Conservation (phyloP, 2,113 vertebrate species). For the Polyodon spathula region DNA sequence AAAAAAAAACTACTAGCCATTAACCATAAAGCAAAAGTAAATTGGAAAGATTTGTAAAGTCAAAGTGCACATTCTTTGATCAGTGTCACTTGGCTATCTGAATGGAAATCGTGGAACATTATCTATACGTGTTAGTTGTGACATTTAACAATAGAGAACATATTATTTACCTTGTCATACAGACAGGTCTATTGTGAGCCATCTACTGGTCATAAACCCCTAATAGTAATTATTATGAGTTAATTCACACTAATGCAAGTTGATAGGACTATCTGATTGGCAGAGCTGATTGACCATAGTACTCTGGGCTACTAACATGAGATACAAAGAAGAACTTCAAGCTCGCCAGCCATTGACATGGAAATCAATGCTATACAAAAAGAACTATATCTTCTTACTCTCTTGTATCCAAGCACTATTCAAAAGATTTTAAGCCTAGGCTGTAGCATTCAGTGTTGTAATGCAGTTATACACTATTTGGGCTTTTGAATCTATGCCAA, state of each 20-base stretch:
- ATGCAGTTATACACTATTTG: no score
- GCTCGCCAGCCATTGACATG: constrained; percentile 42
- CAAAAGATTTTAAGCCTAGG: neutral
- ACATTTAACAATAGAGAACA: constrained; percentile 47
- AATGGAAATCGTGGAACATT: constrained; percentile 39
- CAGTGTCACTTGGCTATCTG: no score
- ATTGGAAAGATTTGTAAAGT: no score
- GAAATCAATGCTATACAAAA: constrained; percentile 40
- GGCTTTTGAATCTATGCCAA: no score
- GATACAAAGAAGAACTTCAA: constrained; percentile 32
- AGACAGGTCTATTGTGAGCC: constrained; percentile 47
- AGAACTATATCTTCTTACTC: constrained; percentile 42
- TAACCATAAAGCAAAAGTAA: no score
- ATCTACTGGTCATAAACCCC: constrained; percentile 34
- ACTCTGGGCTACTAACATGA: constrained; percentile 45
- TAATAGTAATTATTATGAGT: constrained; percentile 39
- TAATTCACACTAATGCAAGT: constrained; percentile 33
- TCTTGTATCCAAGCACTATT: constrained; percentile 4
- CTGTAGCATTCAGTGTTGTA: no score
- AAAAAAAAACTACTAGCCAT: no score
- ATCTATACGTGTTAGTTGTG: constrained; percentile 32
- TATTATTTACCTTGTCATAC: constrained; percentile 52
- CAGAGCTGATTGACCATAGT: constrained; percentile 35
- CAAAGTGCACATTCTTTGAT: no score
- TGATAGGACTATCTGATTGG: constrained; percentile 48